phyloP scores from a whole-genome alignment of 2,888 invertebrate species.

The Drosophila pseudotalamancana region DNA sequence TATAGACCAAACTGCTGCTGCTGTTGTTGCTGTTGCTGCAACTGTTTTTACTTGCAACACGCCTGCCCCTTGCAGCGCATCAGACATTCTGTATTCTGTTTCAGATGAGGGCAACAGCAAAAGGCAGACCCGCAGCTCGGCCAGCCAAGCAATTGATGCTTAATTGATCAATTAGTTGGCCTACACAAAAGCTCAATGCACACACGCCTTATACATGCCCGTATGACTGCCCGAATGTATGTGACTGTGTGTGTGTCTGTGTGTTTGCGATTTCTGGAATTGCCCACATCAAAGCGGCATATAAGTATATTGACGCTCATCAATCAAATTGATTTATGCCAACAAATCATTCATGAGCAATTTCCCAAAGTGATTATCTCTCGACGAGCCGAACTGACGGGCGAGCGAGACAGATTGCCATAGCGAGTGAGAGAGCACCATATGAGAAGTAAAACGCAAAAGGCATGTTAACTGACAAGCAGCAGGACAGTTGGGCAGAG shows the following conservation, averaged over 20 bases:
- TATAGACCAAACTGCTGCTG: constrained; percentile 42
- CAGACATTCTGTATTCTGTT: constrained; percentile 23
- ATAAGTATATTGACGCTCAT: constrained; percentile 78
- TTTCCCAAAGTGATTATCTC: constrained; percentile 81
- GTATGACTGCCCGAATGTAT: constrained; percentile 18
- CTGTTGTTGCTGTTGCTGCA: constrained; percentile 10
- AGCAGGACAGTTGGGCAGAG: constrained; percentile 52
- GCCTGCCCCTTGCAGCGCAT: constrained; percentile 1
- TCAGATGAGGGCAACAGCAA: constrained; percentile 38
- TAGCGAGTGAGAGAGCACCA: background rate
- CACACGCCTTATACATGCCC: constrained; percentile 16
- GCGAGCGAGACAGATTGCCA: background rate
- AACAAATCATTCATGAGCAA: constrained; percentile 81
- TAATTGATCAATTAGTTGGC: constrained; percentile 77
- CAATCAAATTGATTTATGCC: constrained; percentile 81
- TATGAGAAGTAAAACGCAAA: constrained; percentile 57
- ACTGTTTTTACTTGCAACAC: constrained; percentile 19
- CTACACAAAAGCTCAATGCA: constrained; percentile 52
- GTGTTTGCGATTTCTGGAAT: constrained; percentile 55
- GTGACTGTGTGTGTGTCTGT: constrained; percentile 18
- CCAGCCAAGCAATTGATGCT: constrained; percentile 69
- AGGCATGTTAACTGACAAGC: constrained; percentile 76
- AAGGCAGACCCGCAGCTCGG: constrained; percentile 61
- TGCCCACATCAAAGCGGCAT: constrained; percentile 77
- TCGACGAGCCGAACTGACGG: constrained; percentile 52